Base-by-base conservation (phyloP, 2,797 vertebrate species). In the Amblyopsis hoosieri region DNA sequence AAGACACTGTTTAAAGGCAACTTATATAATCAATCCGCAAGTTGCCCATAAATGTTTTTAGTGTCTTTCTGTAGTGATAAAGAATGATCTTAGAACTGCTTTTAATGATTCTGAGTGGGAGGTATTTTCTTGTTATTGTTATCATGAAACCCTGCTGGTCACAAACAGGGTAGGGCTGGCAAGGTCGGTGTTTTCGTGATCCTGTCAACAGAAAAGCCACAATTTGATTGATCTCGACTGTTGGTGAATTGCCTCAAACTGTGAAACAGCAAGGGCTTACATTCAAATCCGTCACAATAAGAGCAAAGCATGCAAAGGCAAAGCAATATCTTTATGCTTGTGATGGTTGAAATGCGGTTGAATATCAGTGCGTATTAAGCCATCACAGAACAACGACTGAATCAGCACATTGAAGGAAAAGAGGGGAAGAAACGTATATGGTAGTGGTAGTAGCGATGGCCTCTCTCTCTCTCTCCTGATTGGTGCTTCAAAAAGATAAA, bases 331-430 rank as follows among this genome's bases (percentile, higher is more conserved):
- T 7, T 17, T 14, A 51, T 64, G 52, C 54, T 77, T 61, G 33
- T 54, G 19, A 53, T 7, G 33, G 31, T 5, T 47, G 48, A 59
- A 65, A 69, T 72, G 71, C 46, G 69, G 48, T 66, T 63, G 54
- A 78, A 79, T 67, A 54, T 71, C 55, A 72, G 71, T 57, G 61
- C 17, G 60, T 69, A 53, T 76, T 72, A 68, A 75, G 64, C 52
- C 79, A 82, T 84, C 72, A 76, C 23, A 10, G 52, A 53, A 31
- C 54, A 53, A 31, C 54, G 62, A 70, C 80, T 55, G 48, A 15
- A 11, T 23, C 19, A 23, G 48, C 5, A 37, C 71, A 62, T 60
- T 54, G 58, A 54, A 47, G 48, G 47, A 62, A 9, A 1, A 15
- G 23, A 45, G 45, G 51, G 60, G 42, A 45, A 31, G 23, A 47